A percentile compares a stretch with the other conserved stretches of the same genome.
Conservation (phyloP, 2,888 invertebrate genomes). For the Caenorhabditis uteleia region DNA sequence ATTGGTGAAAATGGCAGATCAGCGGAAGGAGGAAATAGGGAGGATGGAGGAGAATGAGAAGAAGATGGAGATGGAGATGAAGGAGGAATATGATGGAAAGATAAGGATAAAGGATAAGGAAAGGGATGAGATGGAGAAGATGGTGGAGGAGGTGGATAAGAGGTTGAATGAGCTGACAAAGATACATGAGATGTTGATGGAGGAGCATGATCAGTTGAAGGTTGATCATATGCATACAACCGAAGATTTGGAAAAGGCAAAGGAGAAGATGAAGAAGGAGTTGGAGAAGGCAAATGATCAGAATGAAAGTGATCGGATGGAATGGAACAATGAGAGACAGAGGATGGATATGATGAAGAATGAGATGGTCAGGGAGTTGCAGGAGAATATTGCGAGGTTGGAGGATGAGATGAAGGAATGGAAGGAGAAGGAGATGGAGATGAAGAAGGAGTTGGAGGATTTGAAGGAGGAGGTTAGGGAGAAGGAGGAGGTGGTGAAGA, state of each 20-base stretch:
- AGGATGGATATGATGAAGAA: conserved; percentile 9
- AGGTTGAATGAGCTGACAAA: conserved; percentile 41
- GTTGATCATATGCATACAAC: conserved; percentile 18
- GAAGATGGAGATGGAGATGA: conserved; percentile 28
- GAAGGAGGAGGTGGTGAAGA: conserved; percentile 18
- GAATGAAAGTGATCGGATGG: conserved; percentile 26
- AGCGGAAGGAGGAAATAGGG: conserved; percentile 24
- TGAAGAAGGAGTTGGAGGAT: conserved; percentile 29
- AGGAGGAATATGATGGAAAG: conserved; percentile 31
- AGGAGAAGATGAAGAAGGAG: conserved; percentile 28
- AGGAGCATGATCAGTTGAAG: conserved; percentile 38
- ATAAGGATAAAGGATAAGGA: conserved; percentile 20
- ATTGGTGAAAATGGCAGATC: conserved; percentile 23
- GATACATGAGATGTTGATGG: conserved; percentile 42
- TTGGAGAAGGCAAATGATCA: conserved; percentile 32
- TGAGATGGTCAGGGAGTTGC: conserved; percentile 24
- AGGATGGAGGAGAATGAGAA: conserved; percentile 29
- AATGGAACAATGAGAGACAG: conserved; percentile 18
- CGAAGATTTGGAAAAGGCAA: conserved; percentile 19
- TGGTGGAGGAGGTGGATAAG: conserved; percentile 7
- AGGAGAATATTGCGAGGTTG: conserved; percentile 25
- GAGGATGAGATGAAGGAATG: conserved; percentile 37
- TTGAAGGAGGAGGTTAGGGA: conserved; percentile 10
- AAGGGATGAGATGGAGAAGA: conserved; percentile 1
- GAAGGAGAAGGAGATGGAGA: conserved; percentile 23